Evolutionary conservation across 2,797 vertebrate genomes (phyloP), one percentile per base, ranked within the genome.

Genomic region (Melanogrammus aeglefinus): DNA sequence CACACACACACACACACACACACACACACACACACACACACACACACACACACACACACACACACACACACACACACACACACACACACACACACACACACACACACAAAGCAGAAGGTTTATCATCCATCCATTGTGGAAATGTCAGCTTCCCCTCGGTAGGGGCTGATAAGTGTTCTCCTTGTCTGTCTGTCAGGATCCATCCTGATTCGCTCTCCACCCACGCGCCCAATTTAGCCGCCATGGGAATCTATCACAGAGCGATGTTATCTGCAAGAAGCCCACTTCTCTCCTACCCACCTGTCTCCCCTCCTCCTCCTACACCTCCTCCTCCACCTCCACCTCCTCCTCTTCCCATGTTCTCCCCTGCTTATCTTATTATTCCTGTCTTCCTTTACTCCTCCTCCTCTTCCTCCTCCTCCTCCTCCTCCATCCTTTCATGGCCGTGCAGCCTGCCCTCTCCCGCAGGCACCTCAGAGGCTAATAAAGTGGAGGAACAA

Each of bases 151-250:
- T 88, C 88, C 86, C 83, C 73, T 82, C 76, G 70, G 84, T 73
- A 75, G 83, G 85, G 85, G 86, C 86, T 90, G 91, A 91, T 93
- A 91, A 93, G 84, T 82, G 4, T 79, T 82, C 78, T 83, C 75
- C 81, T 83, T 84, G 75, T 78, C 87, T 85, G 89, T 91, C 90
- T 91, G 86, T 91, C 88, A 90, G 79, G 87, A 88, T 87, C 88
- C 83, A 86, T 85, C 84, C 89, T 85, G 88, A 90, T 89, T 93
- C 80, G 72, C 82, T 86, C 85, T 88, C 89, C 87, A 89, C 89
- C 90, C 86, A 86, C 33, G 78, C 89, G 91, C 84, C 89, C 86
- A 92, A 89, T 92, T 91, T 92, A 89, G 89, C 86, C 88, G 84
- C 85, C 72, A 72, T 81, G 80, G 83, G 87, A 92, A 91, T 93